phyloP scores from a whole-genome alignment of 2,113 vertebrate species.

The Excalfactoria chinensis region DNA sequence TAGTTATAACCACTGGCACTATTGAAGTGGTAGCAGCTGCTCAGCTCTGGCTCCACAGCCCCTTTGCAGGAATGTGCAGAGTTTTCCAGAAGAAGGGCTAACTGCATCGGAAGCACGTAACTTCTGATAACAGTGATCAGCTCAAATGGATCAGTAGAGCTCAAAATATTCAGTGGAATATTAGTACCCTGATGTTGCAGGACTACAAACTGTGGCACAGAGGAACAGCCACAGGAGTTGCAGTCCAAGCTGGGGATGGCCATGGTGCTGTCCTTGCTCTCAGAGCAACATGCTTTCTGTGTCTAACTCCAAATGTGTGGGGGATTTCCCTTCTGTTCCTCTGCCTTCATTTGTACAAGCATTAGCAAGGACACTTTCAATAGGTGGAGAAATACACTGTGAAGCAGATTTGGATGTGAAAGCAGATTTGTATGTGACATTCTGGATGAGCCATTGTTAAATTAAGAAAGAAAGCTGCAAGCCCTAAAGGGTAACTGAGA shows the following conservation, averaged over 20 bases:
- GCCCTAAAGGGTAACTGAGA: constrained; percentile 2
- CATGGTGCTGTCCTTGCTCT: not conserved
- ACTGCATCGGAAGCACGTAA: constrained; percentile 26
- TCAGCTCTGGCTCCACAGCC: constrained; percentile 50
- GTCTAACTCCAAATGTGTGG: not conserved
- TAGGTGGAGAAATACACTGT: not conserved
- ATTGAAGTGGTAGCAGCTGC: constrained; percentile 56
- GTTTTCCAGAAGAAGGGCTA: constrained; percentile 57
- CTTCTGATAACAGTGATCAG: constrained; percentile 64
- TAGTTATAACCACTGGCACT: constrained; percentile 23
- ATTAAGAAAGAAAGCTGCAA: constrained; percentile 12
- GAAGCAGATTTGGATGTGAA: constrained; percentile 23
- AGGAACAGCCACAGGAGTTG: not conserved
- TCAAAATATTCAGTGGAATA: constrained; percentile 55
- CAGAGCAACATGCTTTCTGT: not conserved
- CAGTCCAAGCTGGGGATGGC: not conserved
- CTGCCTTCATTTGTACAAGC: not conserved
- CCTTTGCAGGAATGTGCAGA: constrained; percentile 66
- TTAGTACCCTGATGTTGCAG: constrained; percentile 24
- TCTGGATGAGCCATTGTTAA: constrained; percentile 44
- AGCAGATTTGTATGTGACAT: constrained; percentile 18
- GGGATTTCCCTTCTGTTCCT: not conserved
- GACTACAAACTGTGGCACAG: not conserved
- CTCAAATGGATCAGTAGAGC: constrained; percentile 29
- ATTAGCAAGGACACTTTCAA: not conserved